These are phyloP conservation scores for Caenorhabditis macrosperma DNA, from an alignment of 2,888 invertebrate species.

Conservation along the genomic window DNA sequence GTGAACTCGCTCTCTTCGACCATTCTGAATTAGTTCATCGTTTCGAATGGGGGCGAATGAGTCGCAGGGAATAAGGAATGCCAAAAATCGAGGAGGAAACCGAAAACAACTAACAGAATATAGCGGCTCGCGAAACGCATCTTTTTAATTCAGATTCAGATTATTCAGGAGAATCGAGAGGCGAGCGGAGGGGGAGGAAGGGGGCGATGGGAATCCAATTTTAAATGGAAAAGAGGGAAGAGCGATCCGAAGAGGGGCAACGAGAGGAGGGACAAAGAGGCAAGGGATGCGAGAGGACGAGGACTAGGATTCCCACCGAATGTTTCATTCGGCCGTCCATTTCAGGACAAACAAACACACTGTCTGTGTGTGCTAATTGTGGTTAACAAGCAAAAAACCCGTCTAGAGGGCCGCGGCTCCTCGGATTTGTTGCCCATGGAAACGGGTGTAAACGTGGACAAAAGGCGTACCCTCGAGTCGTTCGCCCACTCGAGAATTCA, in stretches of 20 bases:
- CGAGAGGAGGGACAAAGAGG: background rate
- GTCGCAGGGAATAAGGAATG: too few species aligned
- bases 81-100: too few species aligned
- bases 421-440: background rate
- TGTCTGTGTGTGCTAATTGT: background rate
- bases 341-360: background rate
- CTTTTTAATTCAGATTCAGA: background rate
- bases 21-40: slow-evolving; percentile 33
- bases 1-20: slow-evolving; percentile 47
- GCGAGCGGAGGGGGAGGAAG: background rate
- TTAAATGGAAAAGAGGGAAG: background rate
- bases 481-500: too few species aligned
- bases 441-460: background rate
- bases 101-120: background rate
- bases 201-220: too few species aligned
- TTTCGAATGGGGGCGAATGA: background rate
- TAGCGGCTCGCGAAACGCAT: background rate
- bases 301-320: too few species aligned
- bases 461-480: too few species aligned
- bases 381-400: background rate
- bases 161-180: slow-evolving; percentile 5
- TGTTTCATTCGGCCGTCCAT: slow-evolving; percentile 1
- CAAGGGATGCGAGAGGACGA: background rate
- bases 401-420: background rate
- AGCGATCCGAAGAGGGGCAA: slow-evolving; percentile 2